phyloP scores from a whole-genome alignment of 1,140 invertebrate species.

The Lucilia sericata region DNA sequence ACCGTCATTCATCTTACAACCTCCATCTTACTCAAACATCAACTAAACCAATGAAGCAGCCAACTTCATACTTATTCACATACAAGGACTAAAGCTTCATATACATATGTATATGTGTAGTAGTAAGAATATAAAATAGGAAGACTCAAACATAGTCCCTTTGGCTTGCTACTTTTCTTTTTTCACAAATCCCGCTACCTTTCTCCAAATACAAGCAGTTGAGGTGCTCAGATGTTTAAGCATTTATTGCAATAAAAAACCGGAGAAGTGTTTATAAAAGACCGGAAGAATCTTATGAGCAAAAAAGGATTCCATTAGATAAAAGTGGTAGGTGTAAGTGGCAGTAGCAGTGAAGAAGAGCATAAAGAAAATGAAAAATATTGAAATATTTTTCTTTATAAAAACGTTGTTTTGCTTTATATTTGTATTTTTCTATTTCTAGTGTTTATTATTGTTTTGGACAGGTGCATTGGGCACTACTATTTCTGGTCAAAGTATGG shows the following conservation, averaged over 20 bases:
- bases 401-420: neutral
- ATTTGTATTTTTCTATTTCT: neutral
- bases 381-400: neutral
- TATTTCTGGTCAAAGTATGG: neutral
- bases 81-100: neutral
- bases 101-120: neutral
- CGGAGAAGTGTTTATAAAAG: neutral
- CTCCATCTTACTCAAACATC: neutral
- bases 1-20: constrained; percentile 39
- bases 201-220: neutral
- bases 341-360: neutral
- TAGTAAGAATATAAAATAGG: neutral
- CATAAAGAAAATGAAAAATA: neutral
- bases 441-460: neutral
- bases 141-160: neutral
- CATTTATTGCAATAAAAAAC: neutral
- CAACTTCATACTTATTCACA: neutral
- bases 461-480: neutral
- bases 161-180: neutral
- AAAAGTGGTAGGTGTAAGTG: neutral
- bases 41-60: neutral
- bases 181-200: neutral
- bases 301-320: constrained; percentile 11
- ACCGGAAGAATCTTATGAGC: neutral
- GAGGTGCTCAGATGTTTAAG: constrained; percentile 6